Evolutionary conservation across 2,797 vertebrate species (phyloP).

Genomic region (Calcarius lapponicus): DNA sequence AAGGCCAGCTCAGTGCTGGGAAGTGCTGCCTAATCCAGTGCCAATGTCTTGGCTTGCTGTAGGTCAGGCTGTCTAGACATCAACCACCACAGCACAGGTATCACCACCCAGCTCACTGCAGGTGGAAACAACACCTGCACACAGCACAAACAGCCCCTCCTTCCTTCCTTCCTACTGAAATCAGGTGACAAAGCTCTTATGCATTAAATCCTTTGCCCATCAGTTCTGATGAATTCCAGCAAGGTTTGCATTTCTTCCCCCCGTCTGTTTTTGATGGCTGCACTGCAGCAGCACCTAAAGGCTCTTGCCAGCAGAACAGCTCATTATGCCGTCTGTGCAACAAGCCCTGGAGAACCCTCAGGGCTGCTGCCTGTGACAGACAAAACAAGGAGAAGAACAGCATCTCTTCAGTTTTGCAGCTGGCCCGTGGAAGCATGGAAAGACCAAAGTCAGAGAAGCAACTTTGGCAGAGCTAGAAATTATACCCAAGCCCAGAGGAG

Average conservation of each 20-base stretch:
- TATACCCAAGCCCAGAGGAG: not conserved
- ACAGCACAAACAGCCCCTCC: not conserved
- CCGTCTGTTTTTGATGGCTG: not conserved
- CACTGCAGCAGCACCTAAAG: slow-evolving; percentile 38
- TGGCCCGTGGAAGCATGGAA: not conserved
- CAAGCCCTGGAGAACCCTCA: not conserved
- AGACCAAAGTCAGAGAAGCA: not conserved
- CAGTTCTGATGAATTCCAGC: not conserved
- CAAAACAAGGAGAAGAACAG: not conserved
- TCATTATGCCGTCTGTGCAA: not conserved
- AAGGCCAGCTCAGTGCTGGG: not conserved
- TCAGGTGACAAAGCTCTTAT: not conserved
- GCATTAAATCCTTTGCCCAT: fast-evolving
- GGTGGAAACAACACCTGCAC: not conserved
- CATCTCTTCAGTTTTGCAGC: not conserved
- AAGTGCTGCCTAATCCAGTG: not conserved
- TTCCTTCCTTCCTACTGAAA: no score
- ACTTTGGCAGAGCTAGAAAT: not conserved
- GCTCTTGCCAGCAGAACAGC: not conserved
- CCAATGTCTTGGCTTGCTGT: fast-evolving
- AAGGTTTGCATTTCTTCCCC: not conserved
- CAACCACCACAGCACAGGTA: not conserved
- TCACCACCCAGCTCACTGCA: not conserved
- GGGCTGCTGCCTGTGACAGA: not conserved
- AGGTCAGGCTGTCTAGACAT: not conserved